These are phyloP conservation scores for Metalampra italica DNA, from an alignment of 2,888 invertebrate genomes.

Conservation along the genomic window DNA sequence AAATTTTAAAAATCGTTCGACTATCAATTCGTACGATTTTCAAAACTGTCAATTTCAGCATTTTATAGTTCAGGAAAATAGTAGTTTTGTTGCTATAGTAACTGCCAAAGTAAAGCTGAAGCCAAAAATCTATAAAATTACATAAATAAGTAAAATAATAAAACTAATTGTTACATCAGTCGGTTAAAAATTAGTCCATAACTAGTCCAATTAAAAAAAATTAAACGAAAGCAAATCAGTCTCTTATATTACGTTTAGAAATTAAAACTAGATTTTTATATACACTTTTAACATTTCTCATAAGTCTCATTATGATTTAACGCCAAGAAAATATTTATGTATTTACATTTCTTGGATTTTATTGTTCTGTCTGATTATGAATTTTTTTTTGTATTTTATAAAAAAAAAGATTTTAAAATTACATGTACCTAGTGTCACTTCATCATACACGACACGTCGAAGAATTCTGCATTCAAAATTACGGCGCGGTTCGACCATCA, in stretches of 20 bases:
- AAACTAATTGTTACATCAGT: constrained; percentile 52
- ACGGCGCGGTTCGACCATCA: constrained; percentile 12
- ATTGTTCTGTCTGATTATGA: too few species aligned
- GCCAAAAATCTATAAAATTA: constrained; percentile 31
- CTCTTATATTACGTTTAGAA: constrained; percentile 66
- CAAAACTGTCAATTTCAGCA: too few species aligned
- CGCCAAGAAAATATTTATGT: constrained; percentile 24
- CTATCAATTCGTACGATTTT: too few species aligned
- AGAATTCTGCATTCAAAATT: not conserved
- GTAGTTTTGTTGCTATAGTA: constrained; percentile 16
- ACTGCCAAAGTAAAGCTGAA: constrained; percentile 59
- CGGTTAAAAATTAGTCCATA: constrained; percentile 48
- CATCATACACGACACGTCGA: too few species aligned
- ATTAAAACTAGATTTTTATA: constrained; percentile 57
- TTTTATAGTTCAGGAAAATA: too few species aligned
- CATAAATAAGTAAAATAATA: constrained; percentile 29
- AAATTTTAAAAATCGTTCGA: too few species aligned
- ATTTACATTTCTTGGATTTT: constrained; percentile 6
- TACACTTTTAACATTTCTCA: constrained; percentile 41
- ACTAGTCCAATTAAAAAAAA: constrained; percentile 35
- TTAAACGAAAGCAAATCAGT: constrained; percentile 69
- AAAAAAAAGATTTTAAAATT: too few species aligned
- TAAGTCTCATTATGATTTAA: constrained; percentile 24
- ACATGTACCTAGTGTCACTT: too few species aligned
- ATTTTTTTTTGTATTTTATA: too few species aligned